Conservation (phyloP, 2,888 invertebrate species). For the Penaeus monodon region DNA sequence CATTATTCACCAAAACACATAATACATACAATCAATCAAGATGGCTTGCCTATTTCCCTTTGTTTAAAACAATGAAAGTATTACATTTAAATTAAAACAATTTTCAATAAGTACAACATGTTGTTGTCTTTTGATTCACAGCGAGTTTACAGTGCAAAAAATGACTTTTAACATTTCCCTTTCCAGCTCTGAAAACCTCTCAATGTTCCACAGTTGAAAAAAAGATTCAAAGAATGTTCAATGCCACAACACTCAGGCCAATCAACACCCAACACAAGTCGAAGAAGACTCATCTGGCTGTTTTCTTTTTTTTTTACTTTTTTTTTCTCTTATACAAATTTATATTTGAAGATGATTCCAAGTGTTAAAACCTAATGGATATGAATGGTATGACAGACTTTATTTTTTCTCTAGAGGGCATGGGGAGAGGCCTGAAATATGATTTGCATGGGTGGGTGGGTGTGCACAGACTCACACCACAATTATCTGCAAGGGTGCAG, state of each 20-base stretch:
- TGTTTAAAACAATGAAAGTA: not conserved
- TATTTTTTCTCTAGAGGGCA: not conserved
- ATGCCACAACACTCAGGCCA: too few species aligned
- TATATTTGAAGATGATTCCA: constrained; percentile 10
- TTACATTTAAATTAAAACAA: not conserved
- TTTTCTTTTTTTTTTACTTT: not conserved
- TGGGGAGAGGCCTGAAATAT: constrained; percentile 31
- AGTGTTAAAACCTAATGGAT: constrained; percentile 24
- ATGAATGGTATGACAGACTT: constrained; percentile 27
- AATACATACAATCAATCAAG: not conserved
- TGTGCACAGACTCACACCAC: too few species aligned
- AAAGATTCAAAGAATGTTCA: too few species aligned
- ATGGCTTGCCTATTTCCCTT: not conserved
- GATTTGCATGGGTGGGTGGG: constrained; percentile 4
- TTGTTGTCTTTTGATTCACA: not conserved
- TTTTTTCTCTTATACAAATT: constrained; percentile 10
- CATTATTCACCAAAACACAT: too few species aligned
- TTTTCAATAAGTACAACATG: not conserved
- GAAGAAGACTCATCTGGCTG: not conserved
- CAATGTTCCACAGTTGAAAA: too few species aligned
- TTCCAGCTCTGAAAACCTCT: too few species aligned
- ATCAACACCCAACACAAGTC: too few species aligned
- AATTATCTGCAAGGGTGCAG: too few species aligned
- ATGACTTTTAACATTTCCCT: too few species aligned
- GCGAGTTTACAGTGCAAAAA: too few species aligned